phyloP scores from a whole-genome alignment of 2,888 invertebrate species.

The Atrina japonica region DNA sequence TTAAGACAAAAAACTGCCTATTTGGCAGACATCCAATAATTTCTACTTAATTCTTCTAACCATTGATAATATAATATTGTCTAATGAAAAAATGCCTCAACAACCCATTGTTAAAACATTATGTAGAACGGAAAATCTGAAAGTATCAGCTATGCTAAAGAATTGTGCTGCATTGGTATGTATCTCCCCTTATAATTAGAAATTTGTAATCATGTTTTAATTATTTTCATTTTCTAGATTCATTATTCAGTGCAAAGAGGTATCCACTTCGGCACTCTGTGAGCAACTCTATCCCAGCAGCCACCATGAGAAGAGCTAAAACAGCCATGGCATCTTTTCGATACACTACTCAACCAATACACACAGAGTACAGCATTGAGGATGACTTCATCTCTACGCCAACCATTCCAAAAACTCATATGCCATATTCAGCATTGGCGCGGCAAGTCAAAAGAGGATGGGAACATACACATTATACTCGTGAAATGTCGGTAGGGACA shows the following conservation, averaged over 20 bases:
- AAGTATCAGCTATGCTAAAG: too few relatives aligned
- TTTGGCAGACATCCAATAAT: too few relatives aligned
- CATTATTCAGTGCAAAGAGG: conserved; percentile 21
- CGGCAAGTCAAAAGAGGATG: conserved; percentile 73
- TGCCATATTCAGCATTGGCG: conserved; percentile 74
- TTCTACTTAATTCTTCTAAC: too few relatives aligned
- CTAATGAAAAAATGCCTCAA: too few relatives aligned
- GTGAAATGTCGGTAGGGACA: conserved; percentile 74
- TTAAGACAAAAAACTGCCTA: too few relatives aligned
- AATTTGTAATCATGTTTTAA: too few relatives aligned
- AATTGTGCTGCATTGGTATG: too few relatives aligned
- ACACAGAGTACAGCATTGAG: conserved; percentile 64
- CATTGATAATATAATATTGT: too few relatives aligned
- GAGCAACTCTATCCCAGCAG: conserved; percentile 72
- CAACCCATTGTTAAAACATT: too few relatives aligned
- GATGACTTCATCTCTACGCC: conserved; percentile 72
- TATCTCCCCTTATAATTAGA: too few relatives aligned
- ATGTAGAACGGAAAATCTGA: too few relatives aligned
- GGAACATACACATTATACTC: conserved; percentile 71
- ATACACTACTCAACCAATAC: conserved; percentile 62
- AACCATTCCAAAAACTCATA: conserved; percentile 77
- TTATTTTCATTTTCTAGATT: conserved; percentile 34
- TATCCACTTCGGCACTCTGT: conserved; percentile 67
- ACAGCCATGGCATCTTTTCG: conserved; percentile 56
- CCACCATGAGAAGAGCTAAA: conserved; percentile 70